A percentile compares a stretch with the other conserved stretches of the same genome.
These are phyloP conservation scores for Galbula dea DNA, from an alignment of 2,113 vertebrate genomes.

Conservation along the genomic window DNA sequence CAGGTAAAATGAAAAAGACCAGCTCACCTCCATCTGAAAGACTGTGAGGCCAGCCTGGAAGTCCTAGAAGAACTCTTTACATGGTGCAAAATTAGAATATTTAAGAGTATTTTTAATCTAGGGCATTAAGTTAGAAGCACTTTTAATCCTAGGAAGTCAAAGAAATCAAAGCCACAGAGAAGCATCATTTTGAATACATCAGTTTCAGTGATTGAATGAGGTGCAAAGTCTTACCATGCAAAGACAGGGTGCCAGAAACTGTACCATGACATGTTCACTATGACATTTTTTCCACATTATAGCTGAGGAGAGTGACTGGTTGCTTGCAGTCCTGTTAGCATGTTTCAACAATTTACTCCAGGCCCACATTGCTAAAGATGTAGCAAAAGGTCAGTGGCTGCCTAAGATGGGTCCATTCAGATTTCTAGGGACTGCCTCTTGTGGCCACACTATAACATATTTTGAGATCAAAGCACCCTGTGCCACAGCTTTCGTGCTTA, in stretches of 20 bases:
- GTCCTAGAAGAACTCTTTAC: neutral
- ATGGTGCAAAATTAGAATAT: neutral
- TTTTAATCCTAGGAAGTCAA: neutral
- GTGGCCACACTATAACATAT: neutral
- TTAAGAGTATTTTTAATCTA: neutral
- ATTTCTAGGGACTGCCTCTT: neutral
- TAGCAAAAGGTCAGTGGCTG: fast-evolving
- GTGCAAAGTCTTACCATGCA: neutral
- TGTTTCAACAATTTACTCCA: neutral
- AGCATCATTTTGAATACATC: neutral
- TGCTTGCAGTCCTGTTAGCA: neutral
- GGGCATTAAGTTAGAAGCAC: neutral
- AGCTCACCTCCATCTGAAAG: neutral
- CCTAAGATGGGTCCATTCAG: neutral
- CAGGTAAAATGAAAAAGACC: neutral
- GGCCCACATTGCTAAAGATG: neutral
- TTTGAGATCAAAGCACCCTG: neutral
- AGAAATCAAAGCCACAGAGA: neutral
- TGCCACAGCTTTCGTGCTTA: neutral
- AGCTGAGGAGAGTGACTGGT: neutral
- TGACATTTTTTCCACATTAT: neutral
- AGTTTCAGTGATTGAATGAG: neutral
- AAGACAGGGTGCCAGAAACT: neutral
- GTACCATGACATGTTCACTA: neutral
- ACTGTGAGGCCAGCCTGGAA: neutral